Base-by-base conservation (phyloP, 2,888 invertebrate genomes). In the Ornithoptera alexandrae region DNA sequence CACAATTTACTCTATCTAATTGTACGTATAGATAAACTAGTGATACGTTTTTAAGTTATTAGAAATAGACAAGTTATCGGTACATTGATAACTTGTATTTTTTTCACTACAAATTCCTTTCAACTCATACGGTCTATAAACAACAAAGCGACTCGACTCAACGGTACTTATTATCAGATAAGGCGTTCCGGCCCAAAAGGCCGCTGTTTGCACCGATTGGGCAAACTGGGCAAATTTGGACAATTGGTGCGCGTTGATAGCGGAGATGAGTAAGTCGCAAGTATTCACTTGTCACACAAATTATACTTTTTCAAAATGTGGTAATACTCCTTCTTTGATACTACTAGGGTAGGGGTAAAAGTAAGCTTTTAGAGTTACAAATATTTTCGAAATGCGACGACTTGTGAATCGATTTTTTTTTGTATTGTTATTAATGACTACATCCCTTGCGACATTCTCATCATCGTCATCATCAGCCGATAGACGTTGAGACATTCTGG, bases 151-250 rank as follows among this genome's bases (percentile, higher is more conserved):
- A 63, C 66, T 53, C 62, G 20, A 65, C 36, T 15, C 64, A 70
- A 70, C 70, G 67, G 67, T 70, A 67, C 63, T 18, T 18, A 59
- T 70, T 88, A 86, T 86, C 86, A 75, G 74, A 75, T 77, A 77
- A 75, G 63, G 62, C 70, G 72, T 86, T 88, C 87, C 86, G 88
- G 84, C 76, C 84, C 78, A 78, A 53, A 84, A 84, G 84, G 78
- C 56, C 64, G 76, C 56, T 76, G 64, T 79, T 75, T 73, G 74
- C 71, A 74, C 46, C 74, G 75, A 81, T 83, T 80, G 82, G 81
- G 82, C 80, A 80, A 82, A 83, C 72, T 20, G 69, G 74, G 75
- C 77, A 77, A 79, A 78, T 84, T 85, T 81, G 85, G 86, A 81
- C 81, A 82, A 84, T 79, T 79, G 79, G 80, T 77, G 76, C 78